Evolutionary conservation across 2,888 invertebrate species (phyloP).

Genomic region (Odontomyia ornata): DNA sequence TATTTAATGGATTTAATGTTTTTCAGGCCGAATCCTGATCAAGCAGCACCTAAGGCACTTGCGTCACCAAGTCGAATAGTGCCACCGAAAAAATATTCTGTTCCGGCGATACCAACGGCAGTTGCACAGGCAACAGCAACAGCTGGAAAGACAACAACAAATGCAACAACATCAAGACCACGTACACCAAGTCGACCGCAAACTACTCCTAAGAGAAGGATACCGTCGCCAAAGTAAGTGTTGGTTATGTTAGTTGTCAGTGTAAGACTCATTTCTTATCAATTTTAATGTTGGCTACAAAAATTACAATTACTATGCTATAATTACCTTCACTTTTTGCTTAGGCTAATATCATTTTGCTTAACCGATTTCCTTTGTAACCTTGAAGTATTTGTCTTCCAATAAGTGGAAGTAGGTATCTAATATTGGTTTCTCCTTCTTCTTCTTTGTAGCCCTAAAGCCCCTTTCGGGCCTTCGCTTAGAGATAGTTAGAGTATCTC

Average conservation of each 20-base stretch:
- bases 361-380: too few relatives aligned
- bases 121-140: conserved; percentile 41
- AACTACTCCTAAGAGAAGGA: conserved; percentile 61
- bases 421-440: too few relatives aligned
- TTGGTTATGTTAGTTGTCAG: neutral
- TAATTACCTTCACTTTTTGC: too few relatives aligned
- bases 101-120: conserved; percentile 52
- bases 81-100: conserved; percentile 62
- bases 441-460: too few relatives aligned
- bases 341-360: too few relatives aligned
- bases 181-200: conserved; percentile 51
- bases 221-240: conserved; percentile 60
- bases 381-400: too few relatives aligned
- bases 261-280: too few relatives aligned
- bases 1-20: neutral
- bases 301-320: too few relatives aligned
- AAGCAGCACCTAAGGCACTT: conserved; percentile 55
- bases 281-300: too few relatives aligned
- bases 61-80: conserved; percentile 64
- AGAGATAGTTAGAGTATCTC: too few relatives aligned
- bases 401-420: too few relatives aligned
- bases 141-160: conserved; percentile 57
- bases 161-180: conserved; percentile 51
- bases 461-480: too few relatives aligned
- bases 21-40: conserved; percentile 54